Base-by-base conservation (phyloP, 35 echinoderm and acorn worm genomes). In the Amphiura filiformis region DNA sequence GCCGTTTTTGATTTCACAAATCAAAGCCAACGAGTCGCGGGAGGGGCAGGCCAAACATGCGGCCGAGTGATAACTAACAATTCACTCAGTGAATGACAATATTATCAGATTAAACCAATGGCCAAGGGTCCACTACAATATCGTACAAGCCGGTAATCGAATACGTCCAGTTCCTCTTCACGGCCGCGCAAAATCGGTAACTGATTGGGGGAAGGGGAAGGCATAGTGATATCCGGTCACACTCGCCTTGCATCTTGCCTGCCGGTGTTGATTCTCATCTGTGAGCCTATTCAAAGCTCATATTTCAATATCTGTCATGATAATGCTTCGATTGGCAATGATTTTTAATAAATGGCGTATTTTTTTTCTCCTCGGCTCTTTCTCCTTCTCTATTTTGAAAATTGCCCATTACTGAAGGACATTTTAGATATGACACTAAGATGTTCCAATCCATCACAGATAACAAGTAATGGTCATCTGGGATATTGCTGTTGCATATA, bases 291-390 rank as follows among this genome's bases (percentile, higher is more conserved):
- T 70, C 61, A 70, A 70, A 70, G 61, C 61, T 70, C 61, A 70
- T 70, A 70, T 70, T 70, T 70, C 61, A 70, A 70, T 70, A 70
- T 70, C 61, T 70, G 61, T 70, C 61, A 70, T 70, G 61, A 70
- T 70, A 70, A 70, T 70, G 61, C 61, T 23, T 47, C 61, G 26
- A 70, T 70, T 70, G 61, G 61, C 61, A 70, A 70, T 70, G 61
- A 70, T 70, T 70, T 70, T 70, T 70, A 70, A 70, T 70, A 70
- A 70, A 70, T 70, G 61, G 61, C 61, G 7, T 70, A 70, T 70
- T 70, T 70, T 70, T 70, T 70, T 70, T n/a, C 61, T 20, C 7
- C 7, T 20, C 20, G 44, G 7, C 44, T 52, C 7, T 52, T 52
- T 52, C 44, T 52, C 44, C 44, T 52, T 52, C 44, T 52, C 44